Conservation (phyloP, 2,888 invertebrate genomes). For the Congeria kusceri region DNA sequence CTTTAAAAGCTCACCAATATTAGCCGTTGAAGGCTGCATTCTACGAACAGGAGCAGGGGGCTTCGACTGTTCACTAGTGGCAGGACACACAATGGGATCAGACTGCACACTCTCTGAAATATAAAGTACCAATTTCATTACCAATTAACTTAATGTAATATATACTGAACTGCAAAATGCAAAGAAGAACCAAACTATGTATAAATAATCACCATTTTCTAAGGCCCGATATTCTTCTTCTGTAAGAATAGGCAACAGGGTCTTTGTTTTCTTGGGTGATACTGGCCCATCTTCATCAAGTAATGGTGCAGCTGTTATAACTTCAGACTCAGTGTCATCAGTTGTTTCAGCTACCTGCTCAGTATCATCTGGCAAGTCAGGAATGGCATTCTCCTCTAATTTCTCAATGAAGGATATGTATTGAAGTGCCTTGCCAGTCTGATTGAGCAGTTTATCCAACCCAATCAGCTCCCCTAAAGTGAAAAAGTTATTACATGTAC, state of each 20-base stretch:
- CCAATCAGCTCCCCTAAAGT: conserved; percentile 23
- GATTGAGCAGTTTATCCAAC: conserved; percentile 17
- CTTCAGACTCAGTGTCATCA: background rate
- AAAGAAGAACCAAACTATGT: too few species aligned
- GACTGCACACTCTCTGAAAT: too few species aligned
- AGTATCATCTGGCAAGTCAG: background rate
- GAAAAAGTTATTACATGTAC: too few species aligned
- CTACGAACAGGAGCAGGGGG: too few species aligned
- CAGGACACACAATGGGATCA: too few species aligned
- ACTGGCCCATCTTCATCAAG: background rate
- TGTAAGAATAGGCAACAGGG: background rate
- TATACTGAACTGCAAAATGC: too few species aligned
- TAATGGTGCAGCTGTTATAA: background rate
- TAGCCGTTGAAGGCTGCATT: too few species aligned
- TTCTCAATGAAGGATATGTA: background rate
- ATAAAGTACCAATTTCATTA: too few species aligned
- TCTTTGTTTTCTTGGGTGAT: background rate
- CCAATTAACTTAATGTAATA: too few species aligned
- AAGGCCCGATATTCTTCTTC: background rate
- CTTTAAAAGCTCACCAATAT: too few species aligned
- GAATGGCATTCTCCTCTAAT: background rate
- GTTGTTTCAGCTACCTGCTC: background rate
- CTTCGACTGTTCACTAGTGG: too few species aligned
- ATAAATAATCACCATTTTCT: too few species aligned
- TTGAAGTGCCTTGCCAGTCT: conserved; percentile 28